Conservation (phyloP, 2,797 vertebrate species). For the Synanceia verrucosa region DNA sequence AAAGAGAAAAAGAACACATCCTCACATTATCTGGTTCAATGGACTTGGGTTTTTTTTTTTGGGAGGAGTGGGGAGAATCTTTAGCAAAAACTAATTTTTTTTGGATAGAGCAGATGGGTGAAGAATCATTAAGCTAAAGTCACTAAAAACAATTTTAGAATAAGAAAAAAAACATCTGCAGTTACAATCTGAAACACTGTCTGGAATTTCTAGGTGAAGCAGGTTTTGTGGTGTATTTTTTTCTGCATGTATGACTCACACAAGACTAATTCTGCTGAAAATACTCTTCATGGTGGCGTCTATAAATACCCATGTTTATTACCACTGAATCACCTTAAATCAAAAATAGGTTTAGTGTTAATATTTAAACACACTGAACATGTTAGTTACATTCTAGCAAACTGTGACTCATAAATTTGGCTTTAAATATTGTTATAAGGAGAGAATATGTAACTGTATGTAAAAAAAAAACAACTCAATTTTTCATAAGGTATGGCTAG, state of each 20-base stretch:
- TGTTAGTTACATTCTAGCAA: not conserved
- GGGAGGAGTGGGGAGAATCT: not conserved
- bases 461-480: not conserved
- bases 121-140: not conserved
- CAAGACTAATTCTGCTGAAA: slow-evolving; percentile 2
- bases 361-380: not conserved
- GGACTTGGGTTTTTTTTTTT: not conserved
- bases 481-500: not conserved
- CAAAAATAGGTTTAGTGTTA: not conserved
- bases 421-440: not conserved
- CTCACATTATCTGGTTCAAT: slow-evolving; percentile 22
- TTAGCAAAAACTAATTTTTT: slow-evolving; percentile 24
- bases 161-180: slow-evolving; percentile 16
- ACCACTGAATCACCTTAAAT: not conserved
- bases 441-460: not conserved
- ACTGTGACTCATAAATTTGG: not conserved
- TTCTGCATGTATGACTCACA: slow-evolving; percentile 43
- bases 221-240: slow-evolving; percentile 4
- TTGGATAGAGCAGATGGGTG: slow-evolving; percentile 8
- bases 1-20: slow-evolving; percentile 54
- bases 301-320: slow-evolving; percentile 6
- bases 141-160: slow-evolving; percentile 27
- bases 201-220: slow-evolving; percentile 20
- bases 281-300: not conserved
- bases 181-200: slow-evolving; percentile 20